Evolutionary conservation across 2,113 vertebrate species (phyloP), one percentile per base, ranked within the genome.

Genomic region (Blennius ocellaris): DNA sequence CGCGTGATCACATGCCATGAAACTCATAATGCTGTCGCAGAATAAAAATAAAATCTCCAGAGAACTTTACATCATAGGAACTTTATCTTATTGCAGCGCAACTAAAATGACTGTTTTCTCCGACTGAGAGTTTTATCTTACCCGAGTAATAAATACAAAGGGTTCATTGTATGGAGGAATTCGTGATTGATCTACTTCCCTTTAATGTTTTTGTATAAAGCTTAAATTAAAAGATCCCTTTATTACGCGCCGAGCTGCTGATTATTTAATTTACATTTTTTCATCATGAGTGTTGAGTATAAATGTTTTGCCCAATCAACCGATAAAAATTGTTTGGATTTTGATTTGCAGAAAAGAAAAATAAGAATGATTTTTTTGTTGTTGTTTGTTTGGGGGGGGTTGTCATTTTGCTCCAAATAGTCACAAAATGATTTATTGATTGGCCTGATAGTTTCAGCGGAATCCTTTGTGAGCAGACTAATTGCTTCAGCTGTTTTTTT

Each of bases 401-500:
- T n/a, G 49, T 6, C 6, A 1, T 60, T 49, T 72, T 55, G 41
- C 2, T 7, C 3, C 56, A 5, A n/a, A 38, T 52, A 59, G 66
- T 7, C 0, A 38, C 11, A 39, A 15, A 59, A 41, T 0, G 6
- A 36, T 51, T 57, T 17, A 10, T 10, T 1, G 16, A 36, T 43
- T 44, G 43, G 53, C 21, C 17, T 8, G 47, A 53, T 49, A 12
- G 7, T 36, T 15, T 44, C 8, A 11, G 55, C 60, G 55, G 11
- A 45, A 56, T 75, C 58, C 60, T 71, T 39, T 30, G 14, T 40
- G 0, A 6, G 16, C 52, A 7, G 7, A 5, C 8, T 10, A 11
- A 50, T 73, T 8, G 9, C 40, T 60, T 65, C 21, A 65, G 56
- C 30, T 75, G 14, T 56, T 9, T 69, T 76, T 56, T 9, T 69